Base-by-base conservation (phyloP, 2,888 invertebrate species). In the Trissolcus brochymenae region DNA sequence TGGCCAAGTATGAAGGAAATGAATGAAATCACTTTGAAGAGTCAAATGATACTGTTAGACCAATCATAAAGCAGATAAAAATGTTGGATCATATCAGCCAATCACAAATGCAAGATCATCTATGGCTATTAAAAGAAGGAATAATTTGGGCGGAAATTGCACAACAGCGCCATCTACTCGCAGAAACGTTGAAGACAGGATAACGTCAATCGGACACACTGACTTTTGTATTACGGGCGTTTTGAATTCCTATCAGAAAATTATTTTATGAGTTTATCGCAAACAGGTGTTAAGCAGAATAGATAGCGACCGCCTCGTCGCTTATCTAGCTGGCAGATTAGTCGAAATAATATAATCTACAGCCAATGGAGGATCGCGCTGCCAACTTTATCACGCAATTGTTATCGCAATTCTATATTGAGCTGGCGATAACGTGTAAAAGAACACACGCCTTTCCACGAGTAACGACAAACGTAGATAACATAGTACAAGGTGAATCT, bases 291-390 rank as follows among this genome's bases (percentile, higher is more conserved):
- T 65, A 76, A 65, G 60, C 75, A 67, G 68, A 75, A 54, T 54
- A 76, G 76, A 77, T 77, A 77, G 79, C 61, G 73, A 70, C 73
- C 72, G 76, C 72, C 76, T 66, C 73, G 72, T 17, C 35, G 64
- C 66, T 73, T 76, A 79, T 76, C 79, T 79, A 76, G 56, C 57
- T 73, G 57, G 70, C 65, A 79, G 79, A 79, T 79, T 76, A 79
- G 73, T 61, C 62, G 79, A 60, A 76, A 79, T 66, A 76, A 71
- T 73, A 61, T 68, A 68, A 79, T 79, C 76, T 76, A 61, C 66
- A 60, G 61, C 79, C 79, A 79, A 79, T 79, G 76, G 35, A 66
- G 66, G 49, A 70, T 53, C 73, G 76, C 40, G 29, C 51, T 64
- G 70, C 50, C 29, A 21, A 57, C 49, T 43, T 76, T 76, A 73